Evolutionary conservation across 1,140 invertebrate genomes (phyloP), one percentile per base, ranked within the genome.

Genomic region (Oncopodura yosiiana): DNA sequence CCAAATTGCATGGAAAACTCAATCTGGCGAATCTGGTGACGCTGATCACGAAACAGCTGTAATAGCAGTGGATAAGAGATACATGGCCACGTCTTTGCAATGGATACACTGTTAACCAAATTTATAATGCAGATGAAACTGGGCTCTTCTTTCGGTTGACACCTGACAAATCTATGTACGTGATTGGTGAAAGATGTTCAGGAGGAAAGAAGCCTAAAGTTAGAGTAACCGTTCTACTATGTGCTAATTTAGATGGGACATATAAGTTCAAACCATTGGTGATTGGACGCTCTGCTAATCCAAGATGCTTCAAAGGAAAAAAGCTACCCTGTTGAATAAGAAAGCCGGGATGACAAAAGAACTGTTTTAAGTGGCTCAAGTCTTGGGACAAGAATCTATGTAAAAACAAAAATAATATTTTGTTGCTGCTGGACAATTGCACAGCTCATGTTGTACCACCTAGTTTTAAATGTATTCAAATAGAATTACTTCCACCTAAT

Each of bases 391-490:
- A 21, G 6, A 24, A 42, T 34, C 24, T 60, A 23, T 19, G 19
- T 19, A 14, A 34, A 34, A 56, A 68, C 54, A 69, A 69, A 58
- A 49, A 69, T 56, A 70, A 73, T 64, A 71, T 72, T 51, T 50
- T 74, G 8, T 53, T 76, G 26, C 68, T 75, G 52, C 62, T 75
- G 42, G 71, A 76, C 57, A 76, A 75, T 60, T 74, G 69, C 63
- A 56, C 69, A 42, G 66, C 71, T 43, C 72, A 75, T 61, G 53
- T 56, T 38, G 42, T 34, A 24, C 54, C 18, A 23, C 23, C 65
- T 29, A 53, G 67, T 38, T 57, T 68, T 14, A 62, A 62, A 56
- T 67, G 70, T 59, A 64, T 74, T 4, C 69, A 66, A 62, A 50
- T 70, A 2, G 63, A 66, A 16, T 74, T 70, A 63, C 62, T 74